phyloP scores from a whole-genome alignment of 2,113 vertebrate genomes.

The Poicephalus gulielmi region DNA sequence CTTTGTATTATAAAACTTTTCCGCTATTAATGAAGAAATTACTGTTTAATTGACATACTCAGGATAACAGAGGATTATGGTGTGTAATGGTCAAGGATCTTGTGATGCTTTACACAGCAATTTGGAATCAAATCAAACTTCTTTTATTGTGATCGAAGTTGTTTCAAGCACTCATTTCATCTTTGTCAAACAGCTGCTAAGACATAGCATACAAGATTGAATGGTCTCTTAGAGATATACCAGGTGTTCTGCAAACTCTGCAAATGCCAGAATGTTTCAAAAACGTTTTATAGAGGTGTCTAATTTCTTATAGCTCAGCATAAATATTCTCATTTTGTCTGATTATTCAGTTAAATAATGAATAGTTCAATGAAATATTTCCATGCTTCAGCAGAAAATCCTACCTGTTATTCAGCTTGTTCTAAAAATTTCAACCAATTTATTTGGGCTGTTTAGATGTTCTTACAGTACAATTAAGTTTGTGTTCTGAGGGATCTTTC shows the following conservation, averaged over 20 bases:
- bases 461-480: conserved; percentile 51
- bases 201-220: conserved; percentile 44
- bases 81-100: conserved; percentile 79
- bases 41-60: conserved; percentile 94
- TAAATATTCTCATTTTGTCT: conserved; percentile 48
- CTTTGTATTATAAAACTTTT: conserved; percentile 92
- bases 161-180: conserved; percentile 62
- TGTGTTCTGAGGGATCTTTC: conserved; percentile 32
- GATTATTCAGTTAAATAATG: conserved; percentile 66
- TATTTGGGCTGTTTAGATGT: conserved; percentile 46
- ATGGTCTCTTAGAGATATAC: conserved; percentile 13
- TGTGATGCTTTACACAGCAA: conserved; percentile 76
- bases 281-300: conserved; percentile 32
- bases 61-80: conserved; percentile 91
- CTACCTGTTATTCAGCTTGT: conserved; percentile 44
- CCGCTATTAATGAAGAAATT: conserved; percentile 86
- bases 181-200: conserved; percentile 67
- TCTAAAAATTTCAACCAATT: conserved; percentile 46
- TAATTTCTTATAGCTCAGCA: conserved; percentile 52
- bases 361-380: conserved; percentile 48
- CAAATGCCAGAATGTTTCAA: conserved; percentile 60
- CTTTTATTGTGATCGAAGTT: conserved; percentile 57
- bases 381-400: conserved; percentile 64
- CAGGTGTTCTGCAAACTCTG: conserved; percentile 36
- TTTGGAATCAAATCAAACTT: conserved; percentile 71